phyloP scores from a whole-genome alignment of 2,113 vertebrate genomes.

The Hippolais icterina region DNA sequence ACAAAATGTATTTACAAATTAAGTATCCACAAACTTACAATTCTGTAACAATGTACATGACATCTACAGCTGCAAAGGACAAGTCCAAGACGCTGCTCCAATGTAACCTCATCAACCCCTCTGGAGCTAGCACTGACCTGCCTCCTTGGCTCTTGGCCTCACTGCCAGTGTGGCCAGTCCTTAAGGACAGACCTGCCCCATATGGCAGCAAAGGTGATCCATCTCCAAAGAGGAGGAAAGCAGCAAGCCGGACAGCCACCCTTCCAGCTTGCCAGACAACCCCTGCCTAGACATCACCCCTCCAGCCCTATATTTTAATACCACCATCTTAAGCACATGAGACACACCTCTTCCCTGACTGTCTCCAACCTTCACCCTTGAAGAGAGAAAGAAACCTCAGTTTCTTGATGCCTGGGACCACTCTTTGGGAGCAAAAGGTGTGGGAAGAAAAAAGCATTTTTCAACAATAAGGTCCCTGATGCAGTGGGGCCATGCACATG shows the following conservation, averaged over 20 bases:
- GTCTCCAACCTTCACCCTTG: not conserved
- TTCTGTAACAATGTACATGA: accelerated
- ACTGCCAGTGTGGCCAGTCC: accelerated
- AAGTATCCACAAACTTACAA: not conserved
- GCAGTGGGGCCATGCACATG: accelerated
- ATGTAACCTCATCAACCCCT: accelerated
- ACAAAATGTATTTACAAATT: not conserved
- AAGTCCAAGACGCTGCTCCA: too few species aligned
- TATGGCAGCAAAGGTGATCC: not conserved
- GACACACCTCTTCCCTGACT: not conserved
- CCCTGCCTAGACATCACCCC: not conserved
- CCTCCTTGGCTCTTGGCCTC: not conserved
- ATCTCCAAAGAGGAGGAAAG: not conserved
- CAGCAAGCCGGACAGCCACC: not conserved
- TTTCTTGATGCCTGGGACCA: not conserved
- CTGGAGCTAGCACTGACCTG: too few species aligned
- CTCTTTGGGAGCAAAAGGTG: accelerated
- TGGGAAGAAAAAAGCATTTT: not conserved
- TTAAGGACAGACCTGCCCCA: accelerated
- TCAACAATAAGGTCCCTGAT: not conserved
- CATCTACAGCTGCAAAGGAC: not conserved
- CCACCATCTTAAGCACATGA: not conserved
- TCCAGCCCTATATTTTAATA: not conserved
- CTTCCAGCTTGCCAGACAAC: not conserved
- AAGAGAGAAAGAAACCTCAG: not conserved